phyloP scores from a whole-genome alignment of 1,140 invertebrate genomes.

The Camponotus floridanus region DNA sequence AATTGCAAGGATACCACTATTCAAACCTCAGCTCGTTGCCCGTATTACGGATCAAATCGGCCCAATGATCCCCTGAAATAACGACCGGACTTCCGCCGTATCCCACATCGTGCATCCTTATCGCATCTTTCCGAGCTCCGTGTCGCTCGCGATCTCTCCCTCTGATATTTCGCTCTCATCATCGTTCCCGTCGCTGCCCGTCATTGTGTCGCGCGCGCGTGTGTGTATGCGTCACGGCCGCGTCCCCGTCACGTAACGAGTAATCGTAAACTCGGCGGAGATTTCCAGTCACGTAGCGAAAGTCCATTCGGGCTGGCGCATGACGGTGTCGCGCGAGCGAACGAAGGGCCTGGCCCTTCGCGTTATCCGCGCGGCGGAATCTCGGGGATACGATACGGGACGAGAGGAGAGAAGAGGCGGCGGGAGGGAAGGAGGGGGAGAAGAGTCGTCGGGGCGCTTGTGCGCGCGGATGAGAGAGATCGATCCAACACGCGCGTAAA shows the following conservation, averaged over 20 bases:
- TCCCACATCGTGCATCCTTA: background rate
- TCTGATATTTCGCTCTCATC: conserved; percentile 45
- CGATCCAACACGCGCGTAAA: conserved; percentile 72
- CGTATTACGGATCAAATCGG: conserved; percentile 10
- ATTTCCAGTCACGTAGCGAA: conserved; percentile 82
- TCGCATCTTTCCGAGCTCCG: conserved; percentile 26
- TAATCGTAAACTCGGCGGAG: conserved; percentile 80
- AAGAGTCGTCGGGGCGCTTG: background rate
- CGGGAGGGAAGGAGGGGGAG: background rate
- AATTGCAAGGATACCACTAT: background rate
- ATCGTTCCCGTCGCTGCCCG: background rate
- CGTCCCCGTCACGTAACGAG: conserved; percentile 79
- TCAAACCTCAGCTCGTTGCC: background rate
- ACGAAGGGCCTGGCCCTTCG: conserved; percentile 59
- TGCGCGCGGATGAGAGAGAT: conserved; percentile 49
- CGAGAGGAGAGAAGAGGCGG: background rate
- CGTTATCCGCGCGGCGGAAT: conserved; percentile 57
- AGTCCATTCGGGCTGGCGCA: conserved; percentile 73
- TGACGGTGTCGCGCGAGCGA: conserved; percentile 70
- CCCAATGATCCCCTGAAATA: conserved; percentile 24
- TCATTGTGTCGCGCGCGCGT: background rate
- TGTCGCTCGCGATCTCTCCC: conserved; percentile 23
- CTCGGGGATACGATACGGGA: conserved; percentile 24
- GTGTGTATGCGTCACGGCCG: conserved; percentile 20
- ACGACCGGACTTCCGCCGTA: conserved; percentile 25